These are phyloP conservation scores for Tolypeutes matacus DNA, from an alignment of 2,797 vertebrate genomes.

Conservation along the genomic window DNA sequence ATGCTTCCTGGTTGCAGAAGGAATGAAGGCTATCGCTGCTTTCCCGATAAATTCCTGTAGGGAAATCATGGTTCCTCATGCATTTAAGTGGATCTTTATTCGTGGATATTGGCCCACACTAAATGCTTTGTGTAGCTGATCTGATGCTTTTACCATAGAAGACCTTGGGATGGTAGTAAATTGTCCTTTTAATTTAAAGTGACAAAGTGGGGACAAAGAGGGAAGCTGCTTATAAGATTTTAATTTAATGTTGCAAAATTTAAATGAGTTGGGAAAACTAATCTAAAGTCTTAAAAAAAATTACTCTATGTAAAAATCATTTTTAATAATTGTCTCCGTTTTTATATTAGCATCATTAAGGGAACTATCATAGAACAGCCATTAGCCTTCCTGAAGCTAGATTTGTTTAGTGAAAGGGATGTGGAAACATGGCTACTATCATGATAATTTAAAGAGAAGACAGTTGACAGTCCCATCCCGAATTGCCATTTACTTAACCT, in stretches of 20 bases:
- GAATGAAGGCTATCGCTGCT: conserved; percentile 65
- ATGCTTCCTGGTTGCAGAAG: conserved; percentile 63
- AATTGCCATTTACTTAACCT: conserved; percentile 3
- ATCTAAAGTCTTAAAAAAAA: conserved; percentile 40
- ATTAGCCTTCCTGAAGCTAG: conserved; percentile 33
- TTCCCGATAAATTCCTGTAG: conserved; percentile 58
- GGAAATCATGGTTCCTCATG: conserved; percentile 59
- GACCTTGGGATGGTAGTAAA: conserved; percentile 26
- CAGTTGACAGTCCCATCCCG: neutral
- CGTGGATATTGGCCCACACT: conserved; percentile 32
- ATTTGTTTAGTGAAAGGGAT: conserved; percentile 43
- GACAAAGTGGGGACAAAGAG: neutral
- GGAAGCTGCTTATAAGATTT: conserved; percentile 51
- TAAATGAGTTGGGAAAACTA: conserved; percentile 71
- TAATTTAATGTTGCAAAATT: conserved; percentile 77
- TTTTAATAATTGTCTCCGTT: conserved; percentile 50
- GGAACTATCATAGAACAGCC: conserved; percentile 39
- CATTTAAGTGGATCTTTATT: conserved; percentile 45
- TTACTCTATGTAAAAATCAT: conserved; percentile 29
- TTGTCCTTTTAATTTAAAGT: conserved; percentile 66
- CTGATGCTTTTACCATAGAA: conserved; percentile 28
- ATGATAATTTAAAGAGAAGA: conserved; percentile 20
- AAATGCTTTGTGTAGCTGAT: conserved; percentile 60
- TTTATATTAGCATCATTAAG: conserved; percentile 67
- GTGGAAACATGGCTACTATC: neutral